Evolutionary conservation across 2,888 invertebrate species (phyloP), one percentile per base, ranked within the genome.

Genomic region (Epiblema foenella): DNA sequence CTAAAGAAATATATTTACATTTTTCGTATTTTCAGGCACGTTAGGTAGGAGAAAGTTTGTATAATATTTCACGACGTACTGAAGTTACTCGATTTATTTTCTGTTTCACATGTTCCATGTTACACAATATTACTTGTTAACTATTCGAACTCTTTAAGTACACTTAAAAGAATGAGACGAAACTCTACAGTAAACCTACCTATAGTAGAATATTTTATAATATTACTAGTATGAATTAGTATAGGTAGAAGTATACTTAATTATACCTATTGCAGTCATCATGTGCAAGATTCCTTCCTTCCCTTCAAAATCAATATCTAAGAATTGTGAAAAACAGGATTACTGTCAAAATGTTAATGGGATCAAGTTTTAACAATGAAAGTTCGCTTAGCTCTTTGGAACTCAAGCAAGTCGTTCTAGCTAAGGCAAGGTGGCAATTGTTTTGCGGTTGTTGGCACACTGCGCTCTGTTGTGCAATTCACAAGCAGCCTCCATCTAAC

Each of bases 371-470:
- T 52, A 37, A 63, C 15, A 18, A 18, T 18, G 15, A 57, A 33
- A 33, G 46, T 58, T 42, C 58, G 37, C 42, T 62, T 68, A 18
- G 46, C 20, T 39, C 56, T 20, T 39, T 39, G 5, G 37, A 39
- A 18, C 42, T 58, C 37, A 58, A 39, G 63, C 20, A 57, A 49
- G 58, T 58, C 33, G 24, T 4, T 33, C 49, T 17, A 37, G 20
- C 46, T 46, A 46, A 51, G 51, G 37, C 37, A 62, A 66, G 57
- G 67, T 39, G 56, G 62, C 67, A 57, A 67, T 51, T 52, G 60
- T 66, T 56, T 67, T 74, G 75, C 33, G 74, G 79, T 74, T 72
- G 56, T 74, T 78, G 81, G 78, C 79, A 81, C 60, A 77, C 77
- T 76, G 77, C 68, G 52, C 29, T 63, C 64, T 4, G 46, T n/a